phyloP scores from a whole-genome alignment of 2,888 invertebrate genomes.

The Drosophila buzzatii region DNA sequence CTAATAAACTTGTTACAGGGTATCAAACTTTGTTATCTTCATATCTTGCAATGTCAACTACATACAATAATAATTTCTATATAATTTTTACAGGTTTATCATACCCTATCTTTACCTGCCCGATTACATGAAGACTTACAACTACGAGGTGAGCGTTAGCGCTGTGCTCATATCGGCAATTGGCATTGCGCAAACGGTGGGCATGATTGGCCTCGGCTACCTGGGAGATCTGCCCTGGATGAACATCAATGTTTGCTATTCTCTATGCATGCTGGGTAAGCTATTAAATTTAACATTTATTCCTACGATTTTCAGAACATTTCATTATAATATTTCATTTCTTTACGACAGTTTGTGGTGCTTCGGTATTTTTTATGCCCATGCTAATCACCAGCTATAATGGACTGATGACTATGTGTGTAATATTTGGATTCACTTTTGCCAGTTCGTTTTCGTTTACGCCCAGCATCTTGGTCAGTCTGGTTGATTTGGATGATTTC shows the following conservation, averaged over 20 bases:
- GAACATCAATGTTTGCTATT: conserved; percentile 93
- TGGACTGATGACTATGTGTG: conserved; percentile 84
- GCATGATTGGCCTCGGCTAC: conserved; percentile 95
- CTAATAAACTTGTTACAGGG: conserved; percentile 2
- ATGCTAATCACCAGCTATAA: conserved; percentile 78
- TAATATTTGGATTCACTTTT: conserved; percentile 94
- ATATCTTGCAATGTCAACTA: conserved; percentile 7
- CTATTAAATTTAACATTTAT: too few species aligned
- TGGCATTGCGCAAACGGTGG: conserved; percentile 95
- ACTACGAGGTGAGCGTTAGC: conserved; percentile 90
- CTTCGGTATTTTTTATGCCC: conserved; percentile 84
- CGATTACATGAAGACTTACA: conserved; percentile 91
- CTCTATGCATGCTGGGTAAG: conserved; percentile 89
- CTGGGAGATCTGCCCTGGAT: conserved; percentile 94
- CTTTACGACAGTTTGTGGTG: conserved; percentile 81
- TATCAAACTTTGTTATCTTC: conserved; percentile 9
- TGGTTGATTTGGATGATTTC: conserved; percentile 95
- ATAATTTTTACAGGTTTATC: conserved; percentile 91
- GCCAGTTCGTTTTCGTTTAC: conserved; percentile 97
- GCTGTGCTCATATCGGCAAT: conserved; percentile 94
- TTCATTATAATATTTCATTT: not conserved
- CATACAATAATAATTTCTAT: not conserved
- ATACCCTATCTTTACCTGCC: conserved; percentile 97
- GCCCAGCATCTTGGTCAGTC: conserved; percentile 94
- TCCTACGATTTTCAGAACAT: not conserved